phyloP scores from a whole-genome alignment of 2,113 vertebrate genomes.

The Menura novaehollandiae region DNA sequence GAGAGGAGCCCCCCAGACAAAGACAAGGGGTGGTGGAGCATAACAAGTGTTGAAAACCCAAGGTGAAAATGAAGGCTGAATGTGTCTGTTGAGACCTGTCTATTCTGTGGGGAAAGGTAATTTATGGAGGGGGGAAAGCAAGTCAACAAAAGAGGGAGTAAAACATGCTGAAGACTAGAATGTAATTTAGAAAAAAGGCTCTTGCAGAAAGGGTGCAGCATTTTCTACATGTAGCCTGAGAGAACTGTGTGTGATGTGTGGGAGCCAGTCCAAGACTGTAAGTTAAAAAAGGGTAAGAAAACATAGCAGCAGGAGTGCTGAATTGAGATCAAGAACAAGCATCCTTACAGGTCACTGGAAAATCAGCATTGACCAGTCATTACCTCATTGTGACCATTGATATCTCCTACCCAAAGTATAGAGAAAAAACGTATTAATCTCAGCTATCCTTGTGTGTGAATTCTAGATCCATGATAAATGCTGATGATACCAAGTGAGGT shows the following conservation, averaged over 20 bases:
- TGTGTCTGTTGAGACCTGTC: accelerated
- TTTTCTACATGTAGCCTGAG: background rate
- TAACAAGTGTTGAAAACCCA: background rate
- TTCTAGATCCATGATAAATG: background rate
- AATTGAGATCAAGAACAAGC: slow-evolving; percentile 45
- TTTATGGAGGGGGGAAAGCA: background rate
- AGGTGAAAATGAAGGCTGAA: background rate
- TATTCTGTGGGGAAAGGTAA: background rate
- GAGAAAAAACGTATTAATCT: background rate
- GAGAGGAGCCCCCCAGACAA: background rate
- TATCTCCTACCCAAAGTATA: background rate
- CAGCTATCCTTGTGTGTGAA: background rate
- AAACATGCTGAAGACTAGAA: background rate
- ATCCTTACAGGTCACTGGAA: slow-evolving; percentile 45
- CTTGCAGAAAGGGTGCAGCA: background rate
- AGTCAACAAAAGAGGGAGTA: background rate
- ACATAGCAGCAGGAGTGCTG: slow-evolving; percentile 45
- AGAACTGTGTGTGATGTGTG: background rate
- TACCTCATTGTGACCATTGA: slow-evolving; percentile 25
- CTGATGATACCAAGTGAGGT: background rate
- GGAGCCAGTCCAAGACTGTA: slow-evolving; percentile 22
- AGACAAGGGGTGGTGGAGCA: background rate
- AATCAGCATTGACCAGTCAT: background rate
- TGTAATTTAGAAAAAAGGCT: background rate
- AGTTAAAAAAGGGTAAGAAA: slow-evolving; percentile 53